Conservation (phyloP, 2,797 vertebrate genomes). For the Champsocephalus esox region DNA sequence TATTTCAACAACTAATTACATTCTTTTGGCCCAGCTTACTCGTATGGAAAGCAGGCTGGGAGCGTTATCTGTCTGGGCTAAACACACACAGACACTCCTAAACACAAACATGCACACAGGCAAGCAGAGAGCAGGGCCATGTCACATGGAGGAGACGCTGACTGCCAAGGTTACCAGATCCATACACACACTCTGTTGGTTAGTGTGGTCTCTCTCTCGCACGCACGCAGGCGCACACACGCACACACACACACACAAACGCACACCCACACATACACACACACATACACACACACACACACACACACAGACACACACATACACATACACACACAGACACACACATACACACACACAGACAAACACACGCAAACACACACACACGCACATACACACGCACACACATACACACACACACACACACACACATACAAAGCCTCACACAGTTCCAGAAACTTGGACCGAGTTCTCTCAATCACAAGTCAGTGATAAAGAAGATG, state of each 20-base stretch:
- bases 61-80: slow-evolving; percentile 20
- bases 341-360: too few species aligned
- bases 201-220: slow-evolving; percentile 25
- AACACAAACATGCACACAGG: slow-evolving; percentile 29
- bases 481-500: background rate
- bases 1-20: slow-evolving; percentile 38
- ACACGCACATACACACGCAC: too few species aligned
- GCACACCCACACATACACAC: slow-evolving; percentile 1
- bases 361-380: too few species aligned
- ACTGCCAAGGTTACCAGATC: slow-evolving; percentile 64
- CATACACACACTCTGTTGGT: slow-evolving; percentile 32
- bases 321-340: too few species aligned
- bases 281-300: background rate
- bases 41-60: slow-evolving; percentile 27
- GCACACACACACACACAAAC: background rate
- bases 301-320: too few species aligned
- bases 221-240: too few species aligned
- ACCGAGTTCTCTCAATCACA: slow-evolving; percentile 2
- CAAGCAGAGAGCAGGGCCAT: slow-evolving; percentile 17
- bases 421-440: background rate
- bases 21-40: slow-evolving; percentile 23
- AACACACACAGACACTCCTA: slow-evolving; percentile 30
- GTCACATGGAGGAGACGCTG: slow-evolving; percentile 62
- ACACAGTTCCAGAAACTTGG: slow-evolving; percentile 2
- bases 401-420: too few species aligned